Base-by-base conservation (phyloP, 2,113 vertebrate genomes). In the Takifugu bimaculatus region DNA sequence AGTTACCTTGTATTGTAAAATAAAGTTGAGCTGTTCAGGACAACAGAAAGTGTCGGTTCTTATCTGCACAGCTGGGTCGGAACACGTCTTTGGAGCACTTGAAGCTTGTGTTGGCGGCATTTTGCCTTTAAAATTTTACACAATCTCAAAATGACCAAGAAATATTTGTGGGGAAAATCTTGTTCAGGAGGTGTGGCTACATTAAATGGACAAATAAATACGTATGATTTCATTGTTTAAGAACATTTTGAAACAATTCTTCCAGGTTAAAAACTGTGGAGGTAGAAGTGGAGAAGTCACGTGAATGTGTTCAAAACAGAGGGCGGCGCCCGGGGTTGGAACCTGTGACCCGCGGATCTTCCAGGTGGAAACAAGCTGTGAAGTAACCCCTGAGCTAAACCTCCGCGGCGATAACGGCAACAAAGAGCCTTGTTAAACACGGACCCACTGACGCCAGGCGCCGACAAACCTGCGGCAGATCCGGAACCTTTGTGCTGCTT, bases 331-430 rank as follows among this genome's bases (percentile, higher is more conserved):
- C 69, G 50, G 5, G 72, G 66, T 74, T 63, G 7, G 72, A 60
- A 26, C 47, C 15, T 0, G 25, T 1, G 12, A 14, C 9, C 52
- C 11, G 13, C 7, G 32, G 20, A 7, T 4, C 48, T n/a, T n/a
- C n/a, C n/a, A 4, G 1, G 4, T 2, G 27, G 7, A 2, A 3
- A 2, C 0, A 27, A 13, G 5, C 0, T 4, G 0, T 4, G 77
- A 74, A 73, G 78, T 76, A 78, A 72, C 75, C 72, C 25, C 35
- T 74, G 75, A 84, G 66, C 44, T 60, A 60, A 65, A 59, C 26
- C 62, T 58, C 68, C 2, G 3, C 28, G 9, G 3, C 0, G 5
- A 7, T 2, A 20, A 20, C 20, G 3, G 0, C 35, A 10, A 39
- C 7, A 39, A 39, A 10, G 9, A 39, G 7, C 35, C 35, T 9